Conservation (phyloP, 53 echinoderm and acorn worm genomes). For the Patiria pectinifera region DNA sequence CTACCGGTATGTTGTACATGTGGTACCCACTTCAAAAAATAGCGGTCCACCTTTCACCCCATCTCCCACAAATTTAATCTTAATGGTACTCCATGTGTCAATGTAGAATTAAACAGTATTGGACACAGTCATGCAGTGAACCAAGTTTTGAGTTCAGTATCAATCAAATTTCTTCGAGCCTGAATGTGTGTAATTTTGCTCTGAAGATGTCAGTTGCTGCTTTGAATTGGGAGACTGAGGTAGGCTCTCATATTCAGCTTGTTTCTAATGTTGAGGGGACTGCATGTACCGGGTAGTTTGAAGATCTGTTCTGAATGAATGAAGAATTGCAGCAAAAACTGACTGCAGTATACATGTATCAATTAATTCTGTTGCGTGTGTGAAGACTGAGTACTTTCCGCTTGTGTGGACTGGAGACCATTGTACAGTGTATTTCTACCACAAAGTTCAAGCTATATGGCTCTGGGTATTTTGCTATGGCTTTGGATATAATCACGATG, state of each 20-base stretch:
- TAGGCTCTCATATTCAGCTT: neutral
- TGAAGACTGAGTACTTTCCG: too few species aligned
- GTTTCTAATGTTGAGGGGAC: neutral
- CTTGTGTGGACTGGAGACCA: too few species aligned
- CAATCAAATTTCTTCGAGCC: neutral
- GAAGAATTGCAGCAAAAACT: too few species aligned
- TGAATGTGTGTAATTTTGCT: neutral
- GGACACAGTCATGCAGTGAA: neutral
- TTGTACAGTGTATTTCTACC: too few species aligned
- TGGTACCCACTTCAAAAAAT: neutral
- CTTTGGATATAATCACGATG: too few species aligned
- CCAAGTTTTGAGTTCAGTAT: neutral
- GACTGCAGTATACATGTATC: too few species aligned
- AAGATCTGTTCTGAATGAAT: too few species aligned
- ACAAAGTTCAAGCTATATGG: too few species aligned
- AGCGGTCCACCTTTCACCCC: constrained; percentile 3
- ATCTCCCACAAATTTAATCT: neutral
- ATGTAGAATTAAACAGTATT: neutral
- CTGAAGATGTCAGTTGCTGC: neutral
- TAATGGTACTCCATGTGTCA: neutral
- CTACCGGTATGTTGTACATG: neutral
- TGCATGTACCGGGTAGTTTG: too few species aligned
- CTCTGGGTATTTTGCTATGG: too few species aligned
- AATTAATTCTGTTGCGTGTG: too few species aligned
- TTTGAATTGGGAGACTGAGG: neutral